Percentiles rank a stretch among this genome's conserved stretches.
Evolutionary conservation across 2,888 invertebrate genomes (phyloP).

Genomic region (Nephrotoma guestfalica): DNA sequence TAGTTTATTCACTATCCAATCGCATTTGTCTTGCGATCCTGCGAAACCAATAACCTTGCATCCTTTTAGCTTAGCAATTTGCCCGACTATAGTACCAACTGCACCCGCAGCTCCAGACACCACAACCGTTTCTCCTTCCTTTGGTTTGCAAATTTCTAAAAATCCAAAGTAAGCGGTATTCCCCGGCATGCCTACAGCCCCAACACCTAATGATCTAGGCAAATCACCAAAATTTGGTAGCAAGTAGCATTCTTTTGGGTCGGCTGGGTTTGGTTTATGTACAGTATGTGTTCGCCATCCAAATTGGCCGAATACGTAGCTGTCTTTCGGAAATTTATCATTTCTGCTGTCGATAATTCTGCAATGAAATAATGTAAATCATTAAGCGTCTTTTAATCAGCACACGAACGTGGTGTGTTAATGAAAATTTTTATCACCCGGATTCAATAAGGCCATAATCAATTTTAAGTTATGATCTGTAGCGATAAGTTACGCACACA

Average conservation of each 20-base stretch:
- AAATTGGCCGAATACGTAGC: slow-evolving; percentile 42
- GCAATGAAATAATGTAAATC: background rate
- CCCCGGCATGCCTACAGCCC: slow-evolving; percentile 56
- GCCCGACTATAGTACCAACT: slow-evolving; percentile 62
- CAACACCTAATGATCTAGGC: slow-evolving; percentile 47
- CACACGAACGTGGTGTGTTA: slow-evolving; percentile 17
- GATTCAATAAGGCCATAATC: no score
- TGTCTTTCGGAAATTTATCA: slow-evolving; percentile 46
- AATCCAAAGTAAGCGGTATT: slow-evolving; percentile 64
- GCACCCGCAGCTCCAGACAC: slow-evolving; percentile 65
- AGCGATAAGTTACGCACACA: no score
- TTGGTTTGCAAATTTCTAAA: slow-evolving; percentile 52
- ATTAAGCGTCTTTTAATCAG: no score
- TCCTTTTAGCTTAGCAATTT: slow-evolving; percentile 59
- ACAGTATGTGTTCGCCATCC: slow-evolving; percentile 50
- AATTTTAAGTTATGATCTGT: no score
- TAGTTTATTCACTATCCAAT: slow-evolving; percentile 47
- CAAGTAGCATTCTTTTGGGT: slow-evolving; percentile 23
- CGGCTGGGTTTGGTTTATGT: slow-evolving; percentile 20
- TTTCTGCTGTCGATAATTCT: slow-evolving; percentile 49
- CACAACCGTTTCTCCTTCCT: slow-evolving; percentile 55
- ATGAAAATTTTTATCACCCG: no score
- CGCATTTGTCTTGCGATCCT: slow-evolving; percentile 53
- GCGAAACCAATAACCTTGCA: slow-evolving; percentile 56
- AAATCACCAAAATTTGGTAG: slow-evolving; percentile 43